Base-by-base conservation (phyloP, 2,888 invertebrate genomes). In the Acleris emargana region DNA sequence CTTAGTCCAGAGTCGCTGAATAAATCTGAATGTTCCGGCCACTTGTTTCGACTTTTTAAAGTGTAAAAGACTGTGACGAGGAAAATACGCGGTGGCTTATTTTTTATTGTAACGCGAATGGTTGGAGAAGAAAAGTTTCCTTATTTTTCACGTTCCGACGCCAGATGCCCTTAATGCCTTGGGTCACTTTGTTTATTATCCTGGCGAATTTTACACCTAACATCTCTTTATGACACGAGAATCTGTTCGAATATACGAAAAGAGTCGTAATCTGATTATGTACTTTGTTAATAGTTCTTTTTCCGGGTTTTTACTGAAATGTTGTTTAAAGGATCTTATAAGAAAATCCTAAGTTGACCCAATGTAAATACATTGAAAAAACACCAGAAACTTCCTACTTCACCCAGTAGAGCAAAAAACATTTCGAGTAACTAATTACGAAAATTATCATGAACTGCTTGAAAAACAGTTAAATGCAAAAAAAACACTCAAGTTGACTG, bases 21-120 rank as follows among this genome's bases (percentile, higher is more conserved):
- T 61, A 66, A 63, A 68, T 71, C 71, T 73, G 68, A 70, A 71
- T 69, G 67, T 72, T 71, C 70, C 66, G 62, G 75, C 75, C 73
- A 71, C 73, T 79, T 80, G 73, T 79, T 80, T 76, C 69, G 69
- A 75, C 71, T 78, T 82, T 81, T 71, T 70, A 72, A 72, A 71
- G 71, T 73, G 73, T 76, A 78, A 80, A 77, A 76, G 73, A 72
- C 73, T 73, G 69, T 72, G 71, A 72, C 68, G 73, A 73, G 76
- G 72, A 76, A 76, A 77, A 79, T 75, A 75, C 73, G 67, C 63
- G 58, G 64, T 64, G 73, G 73, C 77, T 77, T 76, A 78, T 75
- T 77, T 84, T 81, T 83, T 82, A 83, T 84, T 79, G 79, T 77
- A 77, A 81, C 76, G 74, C 71, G 78, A 78, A 81, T 78, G 76